Percentiles rank a stretch among this genome's conserved stretches.
These are phyloP conservation scores for Podabrus alpinus DNA, from an alignment of 2,888 invertebrate species.

Conservation along the genomic window DNA sequence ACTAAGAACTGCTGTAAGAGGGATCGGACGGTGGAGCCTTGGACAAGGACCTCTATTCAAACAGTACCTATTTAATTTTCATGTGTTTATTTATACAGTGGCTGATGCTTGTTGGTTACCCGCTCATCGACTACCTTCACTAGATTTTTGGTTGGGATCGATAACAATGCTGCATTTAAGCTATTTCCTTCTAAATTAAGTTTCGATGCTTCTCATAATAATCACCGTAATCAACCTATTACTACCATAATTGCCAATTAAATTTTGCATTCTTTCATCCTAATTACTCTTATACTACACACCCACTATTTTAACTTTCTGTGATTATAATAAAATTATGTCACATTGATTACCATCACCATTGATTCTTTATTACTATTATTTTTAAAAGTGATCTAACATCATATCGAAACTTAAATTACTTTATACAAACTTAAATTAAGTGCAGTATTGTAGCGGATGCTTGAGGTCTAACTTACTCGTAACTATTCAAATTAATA, in stretches of 20 bases:
- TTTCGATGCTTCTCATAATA: not conserved
- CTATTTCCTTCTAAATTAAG: not conserved
- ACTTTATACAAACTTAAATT: not conserved
- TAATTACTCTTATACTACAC: not conserved
- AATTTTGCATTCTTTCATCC: not conserved
- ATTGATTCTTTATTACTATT: conserved; percentile 12
- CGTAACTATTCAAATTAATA: not conserved
- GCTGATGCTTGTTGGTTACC: conserved; percentile 59
- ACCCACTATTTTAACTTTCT: not conserved
- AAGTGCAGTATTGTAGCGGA: conserved; percentile 48
- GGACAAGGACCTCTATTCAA: conserved; percentile 48
- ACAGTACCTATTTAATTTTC: conserved; percentile 59
- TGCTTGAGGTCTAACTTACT: conserved; percentile 24
- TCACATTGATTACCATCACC: not conserved
- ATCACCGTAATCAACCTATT: not conserved
- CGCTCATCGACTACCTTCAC: conserved; percentile 59
- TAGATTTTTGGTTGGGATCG: conserved; percentile 57
- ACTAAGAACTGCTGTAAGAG: conserved; percentile 49
- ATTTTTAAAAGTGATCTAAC: conserved; percentile 11
- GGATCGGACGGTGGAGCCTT: conserved; percentile 42
- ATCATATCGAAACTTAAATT: not conserved
- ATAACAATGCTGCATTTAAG: conserved; percentile 48
- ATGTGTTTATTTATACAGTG: conserved; percentile 58
- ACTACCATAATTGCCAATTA: not conserved
- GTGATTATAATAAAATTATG: not conserved